phyloP scores from a whole-genome alignment of 2,113 vertebrate species.

The Microcebus lehilahytsara region DNA sequence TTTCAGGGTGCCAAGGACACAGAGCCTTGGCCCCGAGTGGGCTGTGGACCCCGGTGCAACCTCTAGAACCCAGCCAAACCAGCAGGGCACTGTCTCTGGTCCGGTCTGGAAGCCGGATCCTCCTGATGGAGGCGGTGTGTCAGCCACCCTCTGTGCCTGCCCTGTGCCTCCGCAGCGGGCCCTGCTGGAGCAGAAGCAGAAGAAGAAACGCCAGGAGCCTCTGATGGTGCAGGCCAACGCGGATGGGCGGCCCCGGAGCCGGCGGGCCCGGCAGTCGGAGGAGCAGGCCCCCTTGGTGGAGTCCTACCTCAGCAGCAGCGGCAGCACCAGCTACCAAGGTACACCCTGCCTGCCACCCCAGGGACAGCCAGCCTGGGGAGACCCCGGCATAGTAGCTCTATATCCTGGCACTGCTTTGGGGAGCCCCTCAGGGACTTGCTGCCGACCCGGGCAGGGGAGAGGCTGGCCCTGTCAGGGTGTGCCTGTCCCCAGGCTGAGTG shows the following conservation, averaged over 20 bases:
- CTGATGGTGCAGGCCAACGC: slow-evolving; percentile 98
- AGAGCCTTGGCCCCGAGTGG: neutral
- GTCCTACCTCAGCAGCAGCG: slow-evolving; percentile 97
- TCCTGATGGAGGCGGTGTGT: neutral
- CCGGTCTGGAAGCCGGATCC: neutral
- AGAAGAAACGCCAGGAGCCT: slow-evolving; percentile 98
- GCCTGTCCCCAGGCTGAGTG: neutral
- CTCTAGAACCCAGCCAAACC: neutral
- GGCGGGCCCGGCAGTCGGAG: slow-evolving; percentile 93
- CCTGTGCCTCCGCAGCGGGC: slow-evolving; percentile 86
- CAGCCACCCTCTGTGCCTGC: neutral
- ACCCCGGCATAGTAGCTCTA: no score
- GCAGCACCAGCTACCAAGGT: slow-evolving; percentile 97
- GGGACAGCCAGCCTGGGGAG: neutral
- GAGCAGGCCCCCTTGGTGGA: slow-evolving; percentile 98
- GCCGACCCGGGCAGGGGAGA: neutral
- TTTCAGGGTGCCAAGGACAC: neutral
- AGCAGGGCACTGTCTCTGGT: neutral
- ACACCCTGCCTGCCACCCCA: neutral
- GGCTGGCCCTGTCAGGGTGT: neutral
- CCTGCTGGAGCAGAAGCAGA: slow-evolving; percentile 97
- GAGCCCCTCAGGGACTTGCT: neutral
- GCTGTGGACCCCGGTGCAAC: neutral
- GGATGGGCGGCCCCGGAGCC: slow-evolving; percentile 91
- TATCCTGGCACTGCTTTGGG: neutral